Evolutionary conservation across 2,797 vertebrate species (phyloP).

Genomic region (Spinus olivaceus): DNA sequence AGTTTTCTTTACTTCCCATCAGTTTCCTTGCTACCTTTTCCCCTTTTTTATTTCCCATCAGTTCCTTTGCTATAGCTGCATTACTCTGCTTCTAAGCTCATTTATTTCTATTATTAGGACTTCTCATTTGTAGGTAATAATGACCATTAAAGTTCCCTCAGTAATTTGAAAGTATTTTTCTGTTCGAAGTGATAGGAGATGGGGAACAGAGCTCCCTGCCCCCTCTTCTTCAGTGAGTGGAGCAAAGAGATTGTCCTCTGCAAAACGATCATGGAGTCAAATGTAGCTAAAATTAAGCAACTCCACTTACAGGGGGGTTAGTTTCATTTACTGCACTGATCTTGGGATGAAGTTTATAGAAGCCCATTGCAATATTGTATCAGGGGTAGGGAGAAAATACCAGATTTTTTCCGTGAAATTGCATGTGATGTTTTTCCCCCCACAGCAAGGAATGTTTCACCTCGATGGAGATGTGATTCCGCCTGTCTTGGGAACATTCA

Average conservation of each 20-base stretch:
- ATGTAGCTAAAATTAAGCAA: neutral
- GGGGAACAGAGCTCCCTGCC: neutral
- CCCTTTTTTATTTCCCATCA: neutral
- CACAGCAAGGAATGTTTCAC: neutral
- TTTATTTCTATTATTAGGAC: neutral
- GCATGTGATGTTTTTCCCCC: neutral
- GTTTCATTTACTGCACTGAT: neutral
- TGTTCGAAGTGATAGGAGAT: neutral
- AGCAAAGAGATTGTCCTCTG: neutral
- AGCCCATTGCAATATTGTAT: neutral
- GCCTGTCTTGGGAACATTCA: fast-evolving
- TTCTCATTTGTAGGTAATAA: neutral
- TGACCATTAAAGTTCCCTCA: neutral
- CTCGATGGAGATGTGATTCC: neutral
- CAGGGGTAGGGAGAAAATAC: neutral
- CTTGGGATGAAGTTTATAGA: neutral
- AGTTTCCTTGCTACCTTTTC: neutral
- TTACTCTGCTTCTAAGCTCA: neutral
- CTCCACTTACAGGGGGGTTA: neutral
- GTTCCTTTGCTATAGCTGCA: neutral
- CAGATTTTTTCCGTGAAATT: neutral
- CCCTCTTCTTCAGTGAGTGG: neutral
- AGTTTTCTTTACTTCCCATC: neutral
- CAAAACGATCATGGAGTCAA: neutral
- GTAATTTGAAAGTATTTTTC: neutral